Base-by-base conservation (phyloP, 1,140 invertebrate species). In the Bombus fervidus region DNA sequence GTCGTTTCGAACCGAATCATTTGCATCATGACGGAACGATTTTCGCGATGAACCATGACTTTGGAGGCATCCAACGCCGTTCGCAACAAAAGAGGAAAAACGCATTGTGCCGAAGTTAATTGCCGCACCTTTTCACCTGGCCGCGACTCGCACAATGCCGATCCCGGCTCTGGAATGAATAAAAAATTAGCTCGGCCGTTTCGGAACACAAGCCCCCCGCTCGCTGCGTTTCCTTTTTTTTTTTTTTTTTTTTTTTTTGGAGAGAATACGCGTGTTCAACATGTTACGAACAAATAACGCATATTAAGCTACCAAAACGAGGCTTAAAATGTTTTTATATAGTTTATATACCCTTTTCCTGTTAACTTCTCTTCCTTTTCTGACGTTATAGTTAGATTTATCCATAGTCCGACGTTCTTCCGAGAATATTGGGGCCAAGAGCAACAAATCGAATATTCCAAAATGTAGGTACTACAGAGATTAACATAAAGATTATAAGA, bases 1-100 rank as follows among this genome's bases (percentile, higher is more conserved):
- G 43, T n/a, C 37, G 59, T 47, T 73, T 10, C 41, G 22, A 18
- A 34, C 22, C 34, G 34, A 28, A 66, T 80, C 72, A 37, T 83
- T 80, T 73, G 76, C 66, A 78, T 72, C 79, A 34, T 69, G 68
- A 84, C 69, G 66, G 62, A 86, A 86, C 41, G 59, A 85, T 89
- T 88, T 82, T 77, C 64, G 12, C 64, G 68, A 62, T 68, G 18
- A 25, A 62, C 82, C 77, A 22, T 87, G 80, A 71, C 78, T 86
- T 57, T n/a, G 22, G 68, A 62, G 34, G 25, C 73, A 28, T 57
- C 41, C 81, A 53, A 22, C 34, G 18, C 9, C 4, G 37, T 41
- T 57, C n/a, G 1, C 25, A 47, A 86, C 80, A 77, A 86, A 86
- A 62, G 72, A 28, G 28, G 64, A 47, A 76, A 72, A 83, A 71